A percentile compares a stretch with the other conserved stretches of the same genome.
phyloP scores from a whole-genome alignment of 2,113 vertebrate genomes.

The Peucedramus taeniatus region DNA sequence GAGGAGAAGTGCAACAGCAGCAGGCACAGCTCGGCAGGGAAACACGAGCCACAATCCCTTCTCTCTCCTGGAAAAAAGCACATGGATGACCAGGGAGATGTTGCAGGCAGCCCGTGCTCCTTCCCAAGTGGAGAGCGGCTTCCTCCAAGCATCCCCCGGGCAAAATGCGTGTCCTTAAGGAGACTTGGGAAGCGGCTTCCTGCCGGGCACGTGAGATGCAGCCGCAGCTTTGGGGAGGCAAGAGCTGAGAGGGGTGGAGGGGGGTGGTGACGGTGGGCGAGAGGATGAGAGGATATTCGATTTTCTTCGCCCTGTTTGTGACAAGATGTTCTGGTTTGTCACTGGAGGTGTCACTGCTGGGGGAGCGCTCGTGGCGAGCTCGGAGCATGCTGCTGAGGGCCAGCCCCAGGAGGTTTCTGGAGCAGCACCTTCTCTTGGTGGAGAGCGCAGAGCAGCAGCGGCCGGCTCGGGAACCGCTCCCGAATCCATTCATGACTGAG shows the following conservation, averaged over 20 bases:
- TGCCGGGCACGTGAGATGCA: neutral
- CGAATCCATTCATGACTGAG: slow-evolving; percentile 66
- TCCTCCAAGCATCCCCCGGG: neutral
- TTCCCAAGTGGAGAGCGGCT: neutral
- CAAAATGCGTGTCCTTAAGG: neutral
- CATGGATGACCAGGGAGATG: neutral
- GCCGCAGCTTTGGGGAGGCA: neutral
- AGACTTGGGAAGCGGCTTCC: neutral
- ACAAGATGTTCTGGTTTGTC: slow-evolving; percentile 16
- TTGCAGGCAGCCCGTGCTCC: neutral
- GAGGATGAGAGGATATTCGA: neutral
- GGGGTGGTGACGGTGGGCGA: neutral
- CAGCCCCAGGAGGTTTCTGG: slow-evolving; percentile 22
- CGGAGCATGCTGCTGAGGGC: slow-evolving; percentile 56
- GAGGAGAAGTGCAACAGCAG: neutral
- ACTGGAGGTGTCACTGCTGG: slow-evolving; percentile 2
- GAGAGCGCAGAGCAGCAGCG: slow-evolving; percentile 9
- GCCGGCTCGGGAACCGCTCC: neutral
- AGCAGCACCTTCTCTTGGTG: slow-evolving; percentile 31
- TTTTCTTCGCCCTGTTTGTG: neutral
- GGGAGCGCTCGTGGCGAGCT: neutral
- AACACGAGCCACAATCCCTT: fast-evolving
- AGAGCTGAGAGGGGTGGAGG: neutral
- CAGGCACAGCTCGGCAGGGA: neutral
- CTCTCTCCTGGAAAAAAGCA: neutral